These are phyloP conservation scores for Podarcis raffonei DNA, from an alignment of 2,113 vertebrate species.

Conservation along the genomic window DNA sequence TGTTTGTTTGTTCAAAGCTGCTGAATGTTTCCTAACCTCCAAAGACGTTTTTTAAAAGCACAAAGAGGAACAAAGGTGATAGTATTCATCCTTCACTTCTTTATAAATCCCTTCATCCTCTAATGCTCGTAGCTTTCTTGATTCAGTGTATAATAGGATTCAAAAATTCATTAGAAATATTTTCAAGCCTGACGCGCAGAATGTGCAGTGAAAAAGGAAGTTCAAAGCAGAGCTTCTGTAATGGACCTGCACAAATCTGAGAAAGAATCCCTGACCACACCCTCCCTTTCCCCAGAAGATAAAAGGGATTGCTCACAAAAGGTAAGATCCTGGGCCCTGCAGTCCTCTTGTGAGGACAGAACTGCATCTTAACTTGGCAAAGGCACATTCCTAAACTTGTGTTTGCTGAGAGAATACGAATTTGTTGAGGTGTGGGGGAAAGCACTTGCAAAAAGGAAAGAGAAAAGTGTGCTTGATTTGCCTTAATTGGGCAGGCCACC, in stretches of 20 bases:
- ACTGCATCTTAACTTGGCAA: neutral
- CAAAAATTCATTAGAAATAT: slow-evolving; percentile 7
- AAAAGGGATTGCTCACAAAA: neutral
- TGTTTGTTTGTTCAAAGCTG: neutral
- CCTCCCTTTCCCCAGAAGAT: neutral
- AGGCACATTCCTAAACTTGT: neutral
- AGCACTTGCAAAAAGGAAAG: neutral
- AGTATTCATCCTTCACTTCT: neutral
- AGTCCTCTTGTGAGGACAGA: neutral
- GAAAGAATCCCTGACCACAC: no score
- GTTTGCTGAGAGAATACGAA: neutral
- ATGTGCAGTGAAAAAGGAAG: neutral
- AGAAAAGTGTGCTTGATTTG: neutral
- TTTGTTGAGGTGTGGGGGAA: no score
- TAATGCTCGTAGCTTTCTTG: neutral
- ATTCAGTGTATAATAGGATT: neutral
- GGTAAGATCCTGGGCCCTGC: neutral
- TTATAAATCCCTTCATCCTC: neutral
- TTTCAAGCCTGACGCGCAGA: neutral
- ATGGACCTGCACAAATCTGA: neutral
- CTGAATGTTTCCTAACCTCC: neutral
- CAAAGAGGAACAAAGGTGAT: neutral
- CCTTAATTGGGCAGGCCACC: neutral
- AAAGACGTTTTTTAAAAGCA: neutral
- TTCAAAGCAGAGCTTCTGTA: neutral